These are phyloP conservation scores for Brienomyrus brachyistius DNA, from an alignment of 2,113 vertebrate species.

Conservation along the genomic window DNA sequence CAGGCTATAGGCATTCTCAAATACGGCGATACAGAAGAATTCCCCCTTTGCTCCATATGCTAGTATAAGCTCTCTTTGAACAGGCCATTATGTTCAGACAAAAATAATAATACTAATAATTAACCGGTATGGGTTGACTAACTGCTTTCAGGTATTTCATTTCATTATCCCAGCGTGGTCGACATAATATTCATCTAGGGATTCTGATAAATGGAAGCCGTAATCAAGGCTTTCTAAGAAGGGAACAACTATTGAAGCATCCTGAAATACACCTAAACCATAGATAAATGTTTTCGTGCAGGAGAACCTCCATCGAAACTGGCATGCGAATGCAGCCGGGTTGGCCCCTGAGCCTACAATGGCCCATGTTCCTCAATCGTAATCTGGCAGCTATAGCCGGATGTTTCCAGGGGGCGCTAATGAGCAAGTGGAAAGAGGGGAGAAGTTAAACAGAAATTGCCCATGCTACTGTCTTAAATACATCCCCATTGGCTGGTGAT, in stretches of 20 bases:
- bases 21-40: background rate
- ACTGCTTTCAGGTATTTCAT: background rate
- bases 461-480: background rate
- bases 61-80: background rate
- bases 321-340: background rate
- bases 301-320: background rate
- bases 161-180: background rate
- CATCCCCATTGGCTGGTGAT: background rate
- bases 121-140: background rate
- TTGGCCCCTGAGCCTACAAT: too few relatives aligned
- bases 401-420: background rate
- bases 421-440: background rate
- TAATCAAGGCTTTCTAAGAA: background rate
- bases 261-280: background rate
- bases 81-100: background rate
- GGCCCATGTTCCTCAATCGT: background rate
- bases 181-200: background rate
- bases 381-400: background rate
- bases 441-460: background rate
- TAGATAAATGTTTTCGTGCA: background rate
- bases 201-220: background rate
- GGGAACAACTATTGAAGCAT: background rate
- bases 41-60: background rate
- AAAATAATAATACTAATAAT: background rate
- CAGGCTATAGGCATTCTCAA: background rate